Base-by-base conservation (phyloP, 2,113 vertebrate genomes). In the Apteryx mantelli region DNA sequence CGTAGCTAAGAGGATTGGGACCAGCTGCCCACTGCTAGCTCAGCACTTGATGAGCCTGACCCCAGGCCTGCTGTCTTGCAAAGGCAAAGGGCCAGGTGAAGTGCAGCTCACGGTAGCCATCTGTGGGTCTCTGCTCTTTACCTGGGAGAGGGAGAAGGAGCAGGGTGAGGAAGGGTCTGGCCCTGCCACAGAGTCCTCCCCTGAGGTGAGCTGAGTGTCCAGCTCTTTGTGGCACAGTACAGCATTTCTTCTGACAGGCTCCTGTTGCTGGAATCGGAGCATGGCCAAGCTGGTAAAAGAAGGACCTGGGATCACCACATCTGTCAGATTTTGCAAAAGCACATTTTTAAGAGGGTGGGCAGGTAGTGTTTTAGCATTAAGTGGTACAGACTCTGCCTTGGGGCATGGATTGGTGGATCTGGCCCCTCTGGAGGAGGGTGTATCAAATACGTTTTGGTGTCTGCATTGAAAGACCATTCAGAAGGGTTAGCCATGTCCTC, bases 191-290 rank as follows among this genome's bases (percentile, higher is more conserved):
- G 44, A 5, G 7, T 65, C 6, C 18, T 46, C 5, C 7, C 58
- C 3, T 0, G 4, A 11, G 53, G 24, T 58, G 30, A 53, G 4
- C 7, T 1, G 1, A 5, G 4, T 71, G 52, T 36, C 42, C 73
- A 38, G 42, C 5, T 55, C 25, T 66, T 30, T 1, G 6, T 84
- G 46, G 26, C 46, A 24, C 19, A 20, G 14, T 89, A 55, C 73
- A 48, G 36, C 66, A n/a, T 58, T 63, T 80, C 50, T 89, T 42
- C 36, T n/a, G 56, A 36, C 38, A 28, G 28, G 22, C 1, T 5
- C 11, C 19, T 52, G 11, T 63, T 78, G 25, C 53, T 80, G 79
- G 18, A 56, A 26, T 34, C 25, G 5, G 32, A 38, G 8, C 2
- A 0, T 9, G 11, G 21, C 50, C 7, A 5, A 21, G n/a, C 26